Evolutionary conservation across 2,888 invertebrate species (phyloP).

Genomic region (Hanleya hanleyi): DNA sequence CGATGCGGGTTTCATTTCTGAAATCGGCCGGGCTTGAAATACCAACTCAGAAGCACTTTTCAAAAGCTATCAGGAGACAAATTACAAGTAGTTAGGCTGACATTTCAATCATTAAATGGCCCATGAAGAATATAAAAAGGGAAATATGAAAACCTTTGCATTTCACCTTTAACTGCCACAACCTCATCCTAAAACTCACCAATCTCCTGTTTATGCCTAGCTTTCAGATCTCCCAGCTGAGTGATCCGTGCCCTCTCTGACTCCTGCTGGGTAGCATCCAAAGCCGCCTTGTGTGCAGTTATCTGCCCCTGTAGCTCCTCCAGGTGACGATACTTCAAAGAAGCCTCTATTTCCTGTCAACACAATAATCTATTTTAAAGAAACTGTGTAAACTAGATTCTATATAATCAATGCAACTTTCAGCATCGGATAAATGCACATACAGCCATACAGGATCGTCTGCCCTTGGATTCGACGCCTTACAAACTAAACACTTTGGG

Average conservation of each 20-base stretch:
- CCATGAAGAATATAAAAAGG: too few species aligned
- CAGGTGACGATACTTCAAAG: slow-evolving; percentile 54
- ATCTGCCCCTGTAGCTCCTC: slow-evolving; percentile 66
- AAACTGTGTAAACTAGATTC: background rate
- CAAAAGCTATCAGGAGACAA: too few species aligned
- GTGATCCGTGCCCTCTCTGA: slow-evolving; percentile 40
- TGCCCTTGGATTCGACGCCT: too few species aligned
- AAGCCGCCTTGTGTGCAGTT: slow-evolving; percentile 62
- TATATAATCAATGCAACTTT: background rate
- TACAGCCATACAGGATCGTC: too few species aligned
- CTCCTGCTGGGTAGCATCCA: slow-evolving; percentile 52
- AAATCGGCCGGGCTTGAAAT: too few species aligned
- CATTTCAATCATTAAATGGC: too few species aligned
- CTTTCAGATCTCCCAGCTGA: slow-evolving; percentile 51
- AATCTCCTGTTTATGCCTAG: slow-evolving; percentile 47
- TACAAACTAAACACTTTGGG: too few species aligned
- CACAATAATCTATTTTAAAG: background rate
- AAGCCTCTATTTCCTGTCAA: slow-evolving; percentile 49
- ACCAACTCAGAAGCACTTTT: too few species aligned
- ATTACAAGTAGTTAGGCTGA: too few species aligned
- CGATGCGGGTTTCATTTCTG: too few species aligned
- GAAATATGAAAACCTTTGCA: too few species aligned
- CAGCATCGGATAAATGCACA: background rate
- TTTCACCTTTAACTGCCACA: too few species aligned
- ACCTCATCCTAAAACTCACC: slow-evolving; percentile 47